Evolutionary conservation across 2,113 vertebrate genomes (phyloP), one percentile per base, ranked within the genome.

Genomic region (Sakesphorus luctuosus): DNA sequence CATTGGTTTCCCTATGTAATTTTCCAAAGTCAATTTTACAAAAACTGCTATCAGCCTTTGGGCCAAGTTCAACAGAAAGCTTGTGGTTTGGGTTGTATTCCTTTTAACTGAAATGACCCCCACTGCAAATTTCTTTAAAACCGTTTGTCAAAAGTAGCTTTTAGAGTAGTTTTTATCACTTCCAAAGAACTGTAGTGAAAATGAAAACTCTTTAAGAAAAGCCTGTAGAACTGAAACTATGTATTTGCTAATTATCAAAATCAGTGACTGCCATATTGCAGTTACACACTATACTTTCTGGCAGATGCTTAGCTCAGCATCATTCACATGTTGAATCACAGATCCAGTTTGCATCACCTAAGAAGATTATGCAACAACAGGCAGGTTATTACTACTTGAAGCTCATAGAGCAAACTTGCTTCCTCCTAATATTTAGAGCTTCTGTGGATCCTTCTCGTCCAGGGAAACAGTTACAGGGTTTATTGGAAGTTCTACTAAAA

Each of bases 281-380:
- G 31, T 82, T 68, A 66, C 46, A 76, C 90, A 84, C 43, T 66
- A 40, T 7, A 46, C 43, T 80, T 93, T 84, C 26, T 77, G 63
- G 75, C 77, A 93, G 87, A 87, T 88, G 61, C 61, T 94, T 78
- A 55, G 36, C 55, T 87, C 29, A 19, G 68, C 84, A 76, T 55
- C 55, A 84, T 80, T 92, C 74, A 82, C 77, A 52, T 85, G 53
- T 6, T 77, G 63, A 92, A 86, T 29, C 75, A 74, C 35, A 85
- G 62, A 75, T 87, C 33, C 88, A 90, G 75, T 63, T 46, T 78
- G 13, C 56, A 90, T 63, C 91, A 94, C 71, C 35, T 47, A 87
- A 92, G 59, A 95, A 61, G 80, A 91, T 92, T 94, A 92, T 13
- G 11, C 19, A 91, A 92, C 65, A 84, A 86, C 18, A 68, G 44